phyloP scores from a whole-genome alignment of 1,140 invertebrate genomes.

The Nephila pilipes region DNA sequence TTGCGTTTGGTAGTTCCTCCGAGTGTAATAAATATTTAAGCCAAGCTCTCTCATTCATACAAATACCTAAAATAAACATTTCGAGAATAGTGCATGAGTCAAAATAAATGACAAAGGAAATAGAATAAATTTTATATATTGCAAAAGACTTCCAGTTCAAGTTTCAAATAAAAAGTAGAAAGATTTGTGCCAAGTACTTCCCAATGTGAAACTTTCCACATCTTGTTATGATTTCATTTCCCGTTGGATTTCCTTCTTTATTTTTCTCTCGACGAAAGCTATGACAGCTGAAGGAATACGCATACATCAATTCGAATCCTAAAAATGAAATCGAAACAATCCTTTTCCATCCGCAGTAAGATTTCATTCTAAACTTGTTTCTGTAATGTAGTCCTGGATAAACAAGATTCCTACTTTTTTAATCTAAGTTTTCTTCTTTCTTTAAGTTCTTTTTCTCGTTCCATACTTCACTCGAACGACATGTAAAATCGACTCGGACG shows the following conservation, averaged over 20 bases:
- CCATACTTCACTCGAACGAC: not conserved
- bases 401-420: constrained; percentile 50
- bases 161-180: not conserved
- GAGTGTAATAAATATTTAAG: not conserved
- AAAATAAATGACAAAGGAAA: constrained; percentile 30
- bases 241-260: constrained; percentile 27
- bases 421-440: not conserved
- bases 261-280: constrained; percentile 1
- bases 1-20: not conserved
- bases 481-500: not conserved
- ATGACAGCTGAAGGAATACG: constrained; percentile 1
- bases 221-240: constrained; percentile 66
- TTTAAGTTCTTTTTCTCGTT: not conserved
- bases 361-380: constrained; percentile 24
- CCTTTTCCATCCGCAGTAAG: constrained; percentile 24
- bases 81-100: not conserved
- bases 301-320: constrained; percentile 33
- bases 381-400: constrained; percentile 53
- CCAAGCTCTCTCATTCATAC: not conserved
- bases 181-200: not conserved
- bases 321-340: constrained; percentile 67
- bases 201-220: not conserved
- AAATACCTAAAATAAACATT: not conserved
- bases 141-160: not conserved
- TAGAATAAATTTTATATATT: constrained; percentile 37